These are phyloP conservation scores for Lymantria dispar DNA, from an alignment of 2,888 invertebrate species.

Conservation along the genomic window DNA sequence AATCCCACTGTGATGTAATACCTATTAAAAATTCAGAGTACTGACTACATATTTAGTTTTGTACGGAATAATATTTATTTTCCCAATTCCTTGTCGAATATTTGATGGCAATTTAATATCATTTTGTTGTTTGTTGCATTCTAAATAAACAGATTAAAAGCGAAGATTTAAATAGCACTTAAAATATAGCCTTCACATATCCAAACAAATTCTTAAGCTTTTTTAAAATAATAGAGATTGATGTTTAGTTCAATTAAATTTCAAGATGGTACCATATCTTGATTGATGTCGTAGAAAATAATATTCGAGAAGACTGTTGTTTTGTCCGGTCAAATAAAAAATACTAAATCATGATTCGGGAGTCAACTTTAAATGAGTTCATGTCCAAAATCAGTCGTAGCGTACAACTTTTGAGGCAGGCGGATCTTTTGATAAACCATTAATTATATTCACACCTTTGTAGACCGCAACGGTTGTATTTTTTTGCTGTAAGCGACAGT, in stretches of 20 bases:
- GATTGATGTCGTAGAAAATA: slow-evolving; percentile 49
- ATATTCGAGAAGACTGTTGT: slow-evolving; percentile 23
- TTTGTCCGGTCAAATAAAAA: slow-evolving; percentile 23
- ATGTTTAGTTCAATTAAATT: slow-evolving; percentile 51
- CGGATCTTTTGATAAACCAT: slow-evolving; percentile 72
- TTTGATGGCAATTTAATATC: too few species aligned
- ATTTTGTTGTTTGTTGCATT: too few species aligned
- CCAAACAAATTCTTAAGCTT: too few species aligned
- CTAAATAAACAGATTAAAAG: too few species aligned
- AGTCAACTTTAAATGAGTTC: slow-evolving; percentile 40
- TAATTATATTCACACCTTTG: slow-evolving; percentile 80
- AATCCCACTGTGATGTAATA: too few species aligned
- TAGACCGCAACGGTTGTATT: slow-evolving; percentile 45
- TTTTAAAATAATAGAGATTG: slow-evolving; percentile 28
- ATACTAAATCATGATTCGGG: slow-evolving; percentile 25
- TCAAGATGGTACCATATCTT: slow-evolving; percentile 39
- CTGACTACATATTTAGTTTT: too few species aligned
- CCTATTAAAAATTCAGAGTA: too few species aligned
- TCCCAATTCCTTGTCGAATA: too few species aligned
- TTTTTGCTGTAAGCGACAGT: slow-evolving; percentile 53
- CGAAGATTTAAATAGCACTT: too few species aligned
- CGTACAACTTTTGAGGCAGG: slow-evolving; percentile 43
- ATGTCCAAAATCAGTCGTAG: slow-evolving; percentile 48
- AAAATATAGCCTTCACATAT: too few species aligned
- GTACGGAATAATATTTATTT: too few species aligned